Conservation (phyloP, 37 sponge, comb jelly and placozoan genomes). For the Halichondria panicea region DNA sequence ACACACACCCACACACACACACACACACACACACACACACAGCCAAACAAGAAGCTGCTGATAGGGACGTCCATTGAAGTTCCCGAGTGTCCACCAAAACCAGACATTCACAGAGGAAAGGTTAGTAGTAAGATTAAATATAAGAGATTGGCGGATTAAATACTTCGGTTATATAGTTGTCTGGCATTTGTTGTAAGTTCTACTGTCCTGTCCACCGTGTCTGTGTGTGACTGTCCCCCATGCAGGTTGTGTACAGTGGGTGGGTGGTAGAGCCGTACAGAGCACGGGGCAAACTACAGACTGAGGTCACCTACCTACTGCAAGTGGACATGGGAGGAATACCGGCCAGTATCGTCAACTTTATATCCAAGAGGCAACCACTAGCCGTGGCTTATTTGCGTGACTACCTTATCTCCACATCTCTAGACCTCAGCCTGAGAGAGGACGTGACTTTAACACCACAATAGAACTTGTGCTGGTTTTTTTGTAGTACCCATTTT, state of each 20-base stretch:
- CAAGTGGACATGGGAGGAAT: too few relatives aligned
- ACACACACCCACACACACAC: too few relatives aligned
- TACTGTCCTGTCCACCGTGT: background rate
- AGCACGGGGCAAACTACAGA: conserved; percentile 2
- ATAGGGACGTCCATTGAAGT: conserved; percentile 66
- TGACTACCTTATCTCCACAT: conserved; percentile 62
- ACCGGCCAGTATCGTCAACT: conserved; percentile 53
- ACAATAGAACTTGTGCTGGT: too few relatives aligned
- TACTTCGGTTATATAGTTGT: background rate
- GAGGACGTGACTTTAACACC: too few relatives aligned
- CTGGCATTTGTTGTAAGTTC: background rate
- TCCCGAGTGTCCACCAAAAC: conserved; percentile 69
- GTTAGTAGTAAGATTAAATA: conserved; percentile 31
- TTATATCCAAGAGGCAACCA: conserved; percentile 75
- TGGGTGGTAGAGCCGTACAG: conserved; percentile 71
- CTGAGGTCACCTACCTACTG: conserved; percentile 63
- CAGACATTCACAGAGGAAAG: conserved; percentile 55
- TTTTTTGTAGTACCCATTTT: too few relatives aligned
- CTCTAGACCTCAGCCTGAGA: conserved; percentile 23
- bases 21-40: too few relatives aligned
- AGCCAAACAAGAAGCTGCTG: conserved; percentile 64
- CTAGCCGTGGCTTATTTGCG: conserved; percentile 81
- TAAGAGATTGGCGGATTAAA: too few relatives aligned
- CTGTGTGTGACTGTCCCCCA: background rate
- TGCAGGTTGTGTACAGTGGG: conserved; percentile 71